A percentile compares a stretch with the other conserved stretches of the same genome.
phyloP scores from a whole-genome alignment of 2,888 invertebrate species.

The Alentia gelatinosa region DNA sequence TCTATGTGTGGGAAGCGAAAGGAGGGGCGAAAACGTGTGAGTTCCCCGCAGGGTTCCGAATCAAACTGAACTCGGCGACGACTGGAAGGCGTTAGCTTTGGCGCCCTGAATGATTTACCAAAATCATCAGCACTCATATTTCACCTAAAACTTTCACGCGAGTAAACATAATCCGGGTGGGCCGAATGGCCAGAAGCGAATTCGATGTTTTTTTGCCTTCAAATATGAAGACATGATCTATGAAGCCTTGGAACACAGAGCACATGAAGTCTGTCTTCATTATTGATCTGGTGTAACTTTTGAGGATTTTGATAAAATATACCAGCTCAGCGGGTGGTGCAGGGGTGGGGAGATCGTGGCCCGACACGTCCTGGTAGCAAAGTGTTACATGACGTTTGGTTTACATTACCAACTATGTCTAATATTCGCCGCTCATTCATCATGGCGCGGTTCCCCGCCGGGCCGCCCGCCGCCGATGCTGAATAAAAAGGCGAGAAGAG shows the following conservation, averaged over 20 bases:
- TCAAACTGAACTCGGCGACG: neutral
- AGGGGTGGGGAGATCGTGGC: neutral
- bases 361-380: neutral
- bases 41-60: neutral
- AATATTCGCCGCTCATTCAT: slow-evolving; percentile 7
- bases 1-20: neutral
- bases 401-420: slow-evolving; percentile 35
- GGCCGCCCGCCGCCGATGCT: neutral
- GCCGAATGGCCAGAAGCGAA: neutral
- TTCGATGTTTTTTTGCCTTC: neutral
- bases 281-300: neutral
- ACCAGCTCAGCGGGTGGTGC: neutral
- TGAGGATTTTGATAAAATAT: neutral
- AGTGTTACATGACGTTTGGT: slow-evolving; percentile 45
- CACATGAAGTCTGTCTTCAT: neutral
- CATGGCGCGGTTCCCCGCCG: neutral
- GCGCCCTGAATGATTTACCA: neutral
- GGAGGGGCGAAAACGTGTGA: neutral
- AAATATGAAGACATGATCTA: neutral
- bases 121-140: neutral
- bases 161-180: neutral
- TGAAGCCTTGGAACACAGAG: neutral
- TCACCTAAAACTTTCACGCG: neutral
- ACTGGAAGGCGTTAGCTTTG: slow-evolving; percentile 12
- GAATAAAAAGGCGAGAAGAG: neutral